Evolutionary conservation across 2,113 vertebrate species (phyloP), one percentile per base, ranked within the genome.

Genomic region (Smithornis capensis): DNA sequence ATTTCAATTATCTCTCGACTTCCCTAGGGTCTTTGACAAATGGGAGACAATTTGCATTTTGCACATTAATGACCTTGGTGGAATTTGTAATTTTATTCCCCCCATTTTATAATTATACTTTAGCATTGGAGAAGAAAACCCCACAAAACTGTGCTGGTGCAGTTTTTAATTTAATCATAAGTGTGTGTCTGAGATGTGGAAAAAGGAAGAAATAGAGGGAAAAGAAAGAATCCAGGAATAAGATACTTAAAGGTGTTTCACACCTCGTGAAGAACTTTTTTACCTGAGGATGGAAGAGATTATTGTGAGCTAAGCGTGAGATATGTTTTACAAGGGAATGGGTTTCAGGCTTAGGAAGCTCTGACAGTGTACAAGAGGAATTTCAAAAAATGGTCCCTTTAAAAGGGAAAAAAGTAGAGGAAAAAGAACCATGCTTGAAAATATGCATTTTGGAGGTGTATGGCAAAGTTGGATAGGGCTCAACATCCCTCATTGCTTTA

Each of bases 1-100:
- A 97, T 98, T 98, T 97, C 96, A 97, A 95, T 98, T 98, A 98
- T 98, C 97, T 97, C 95, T 73, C 94, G 94, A 93, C 98, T 97
- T 98, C 94, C 95, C 93, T 75, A 91, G 94, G 92, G 96, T 93
- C 95, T 97, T 96, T 98, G 97, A 98, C 96, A 97, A 98, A 98
- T 97, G 96, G 89, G 94, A 97, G 95, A 96, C 86, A 94, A 97
- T 98, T 98, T 98, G 95, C 95, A 97, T 97, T 96, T 96, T 91
- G 90, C 96, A 59, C 90, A 87, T 97, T 97, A 98, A 97, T 97
- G 96, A 98, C 97, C 97, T 98, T 97, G 89, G 91, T 87, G 94
- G 90, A 96, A 92, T 97, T 97, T 94, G 69, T 94, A 97, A 95
- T 97, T 97, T 89, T 64, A 77, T 94, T 31, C 45, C 60, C 87